Conservation (phyloP, 2,888 invertebrate species). For the Cylindroiulus punctatus region DNA sequence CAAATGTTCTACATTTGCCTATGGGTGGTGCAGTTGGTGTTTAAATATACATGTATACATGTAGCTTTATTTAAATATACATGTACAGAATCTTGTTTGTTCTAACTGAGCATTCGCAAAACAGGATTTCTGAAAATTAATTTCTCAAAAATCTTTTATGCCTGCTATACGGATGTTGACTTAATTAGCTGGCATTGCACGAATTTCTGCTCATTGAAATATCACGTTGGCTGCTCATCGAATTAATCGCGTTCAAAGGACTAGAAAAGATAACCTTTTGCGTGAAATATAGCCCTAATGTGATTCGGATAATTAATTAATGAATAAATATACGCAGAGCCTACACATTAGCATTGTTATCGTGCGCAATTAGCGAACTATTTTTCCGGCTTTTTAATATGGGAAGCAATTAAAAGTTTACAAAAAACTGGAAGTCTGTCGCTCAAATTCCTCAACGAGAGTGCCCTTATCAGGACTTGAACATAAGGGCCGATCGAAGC, state of each 20-base stretch:
- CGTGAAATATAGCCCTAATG: slow-evolving; percentile 38
- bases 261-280: slow-evolving; percentile 42
- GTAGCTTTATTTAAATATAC: too few relatives aligned
- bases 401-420: slow-evolving; percentile 33
- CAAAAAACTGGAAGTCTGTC: not conserved
- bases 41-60: too few relatives aligned
- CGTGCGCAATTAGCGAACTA: not conserved
- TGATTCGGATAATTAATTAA: slow-evolving; percentile 42
- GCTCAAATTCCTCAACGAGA: not conserved
- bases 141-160: not conserved
- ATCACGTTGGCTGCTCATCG: slow-evolving; percentile 20
- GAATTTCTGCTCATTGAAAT: slow-evolving; percentile 34
- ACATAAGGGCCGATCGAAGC: not conserved
- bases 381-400: slow-evolving; percentile 42
- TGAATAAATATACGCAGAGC: slow-evolving; percentile 29
- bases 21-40: too few relatives aligned
- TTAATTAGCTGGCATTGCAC: slow-evolving; percentile 13
- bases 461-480: not conserved
- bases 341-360: slow-evolving; percentile 38
- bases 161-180: not conserved
- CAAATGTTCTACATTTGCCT: too few relatives aligned
- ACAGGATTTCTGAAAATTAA: not conserved
- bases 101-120: too few relatives aligned
- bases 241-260: slow-evolving; percentile 28
- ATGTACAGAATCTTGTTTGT: too few relatives aligned